Conservation (phyloP, 2,888 invertebrate genomes). For the Zhuqinia jingwanae region DNA sequence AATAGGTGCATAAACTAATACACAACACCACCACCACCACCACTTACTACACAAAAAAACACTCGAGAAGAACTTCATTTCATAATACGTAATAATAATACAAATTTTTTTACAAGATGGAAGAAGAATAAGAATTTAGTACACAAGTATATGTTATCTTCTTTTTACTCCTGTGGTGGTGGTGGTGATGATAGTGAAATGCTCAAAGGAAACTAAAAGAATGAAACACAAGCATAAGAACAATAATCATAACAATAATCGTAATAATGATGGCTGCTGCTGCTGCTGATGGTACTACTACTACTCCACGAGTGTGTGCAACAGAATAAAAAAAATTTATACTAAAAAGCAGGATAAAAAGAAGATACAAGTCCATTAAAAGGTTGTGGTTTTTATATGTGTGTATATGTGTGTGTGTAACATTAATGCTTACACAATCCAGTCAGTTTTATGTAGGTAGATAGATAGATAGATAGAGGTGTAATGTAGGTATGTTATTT, state of each 20-base stretch:
- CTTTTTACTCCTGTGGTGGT: too few relatives aligned
- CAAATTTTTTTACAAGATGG: slow-evolving; percentile 33
- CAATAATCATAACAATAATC: slow-evolving; percentile 74
- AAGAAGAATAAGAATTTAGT: not conserved
- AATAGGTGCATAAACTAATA: not conserved
- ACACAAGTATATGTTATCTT: not conserved
- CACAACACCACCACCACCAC: too few relatives aligned
- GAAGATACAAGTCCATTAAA: slow-evolving; percentile 63
- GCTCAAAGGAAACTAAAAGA: not conserved
- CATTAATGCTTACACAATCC: slow-evolving; percentile 22
- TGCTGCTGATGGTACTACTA: slow-evolving; percentile 16
- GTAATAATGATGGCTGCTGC: slow-evolving; percentile 46
- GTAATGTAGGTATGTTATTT: too few relatives aligned
- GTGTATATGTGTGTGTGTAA: too few relatives aligned
- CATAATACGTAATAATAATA: too few relatives aligned
- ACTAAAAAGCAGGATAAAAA: slow-evolving; percentile 34
- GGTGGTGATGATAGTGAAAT: slow-evolving; percentile 5
- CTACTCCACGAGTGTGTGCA: not conserved
- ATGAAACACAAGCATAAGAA: not conserved
- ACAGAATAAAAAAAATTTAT: not conserved
- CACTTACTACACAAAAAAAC: too few relatives aligned
- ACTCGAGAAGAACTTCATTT: not conserved
- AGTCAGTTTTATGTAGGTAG: not conserved
- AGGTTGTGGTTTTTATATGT: slow-evolving; percentile 63
- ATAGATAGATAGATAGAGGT: too few relatives aligned